These are phyloP conservation scores for Sakesphorus luctuosus DNA, from an alignment of 2,113 vertebrate species.

Conservation along the genomic window DNA sequence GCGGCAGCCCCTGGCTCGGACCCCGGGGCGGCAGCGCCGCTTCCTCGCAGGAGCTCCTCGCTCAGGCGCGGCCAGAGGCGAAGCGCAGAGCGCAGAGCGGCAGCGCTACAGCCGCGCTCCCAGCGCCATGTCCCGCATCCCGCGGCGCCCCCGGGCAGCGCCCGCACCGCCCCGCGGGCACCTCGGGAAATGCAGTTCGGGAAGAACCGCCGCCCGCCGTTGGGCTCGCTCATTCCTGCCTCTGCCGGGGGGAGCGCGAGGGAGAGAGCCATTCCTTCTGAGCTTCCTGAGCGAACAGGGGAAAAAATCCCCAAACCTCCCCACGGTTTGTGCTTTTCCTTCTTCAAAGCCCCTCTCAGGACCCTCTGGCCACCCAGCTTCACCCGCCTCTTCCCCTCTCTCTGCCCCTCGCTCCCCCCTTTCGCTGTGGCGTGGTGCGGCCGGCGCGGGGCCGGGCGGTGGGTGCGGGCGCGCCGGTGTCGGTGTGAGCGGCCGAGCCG, in stretches of 20 bases:
- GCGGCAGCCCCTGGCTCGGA: background rate
- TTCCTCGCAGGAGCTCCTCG: background rate
- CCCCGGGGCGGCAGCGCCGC: too few species aligned
- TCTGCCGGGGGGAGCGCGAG: fast-evolving
- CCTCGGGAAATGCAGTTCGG: slow-evolving; percentile 45
- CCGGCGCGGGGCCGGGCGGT: background rate
- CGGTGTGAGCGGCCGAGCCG: too few species aligned
- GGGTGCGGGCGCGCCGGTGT: background rate
- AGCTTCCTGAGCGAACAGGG: too few species aligned
- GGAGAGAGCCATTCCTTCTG: fast-evolving
- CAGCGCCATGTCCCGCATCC: background rate
- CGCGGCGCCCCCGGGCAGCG: too few species aligned
- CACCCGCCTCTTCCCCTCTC: fast-evolving
- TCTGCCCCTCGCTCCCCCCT: background rate
- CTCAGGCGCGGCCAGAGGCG: background rate
- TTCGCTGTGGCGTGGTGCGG: background rate
- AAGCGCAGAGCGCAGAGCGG: fast-evolving
- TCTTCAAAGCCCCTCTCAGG: fast-evolving
- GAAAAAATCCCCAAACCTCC: fast-evolving
- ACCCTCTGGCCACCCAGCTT: background rate
- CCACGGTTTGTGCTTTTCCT: fast-evolving
- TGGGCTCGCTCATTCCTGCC: background rate
- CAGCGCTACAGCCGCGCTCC: fast-evolving
- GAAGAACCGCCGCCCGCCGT: background rate
- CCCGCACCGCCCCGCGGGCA: background rate